A percentile compares a stretch with the other conserved stretches of the same genome.
Evolutionary conservation across 92 coral and sea anemone genomes (phyloP).

Genomic region (Palythoa heliodiscus): DNA sequence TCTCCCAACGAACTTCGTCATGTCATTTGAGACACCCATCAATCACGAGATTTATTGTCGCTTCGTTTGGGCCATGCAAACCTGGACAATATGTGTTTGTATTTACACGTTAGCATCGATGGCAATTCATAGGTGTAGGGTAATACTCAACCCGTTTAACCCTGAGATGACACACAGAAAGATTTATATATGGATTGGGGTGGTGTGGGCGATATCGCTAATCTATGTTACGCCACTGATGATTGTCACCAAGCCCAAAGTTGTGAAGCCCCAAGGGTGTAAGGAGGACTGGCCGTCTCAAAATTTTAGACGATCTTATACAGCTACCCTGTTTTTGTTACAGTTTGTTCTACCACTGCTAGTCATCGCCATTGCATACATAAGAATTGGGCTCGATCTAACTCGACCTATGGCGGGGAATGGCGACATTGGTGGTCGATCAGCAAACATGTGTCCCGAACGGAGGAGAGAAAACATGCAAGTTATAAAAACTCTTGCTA

Average conservation of each 20-base stretch:
- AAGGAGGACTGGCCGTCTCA: conserved; percentile 78
- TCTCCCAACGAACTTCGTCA: conserved; percentile 77
- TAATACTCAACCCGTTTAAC: conserved; percentile 84
- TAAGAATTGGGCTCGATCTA: conserved; percentile 87
- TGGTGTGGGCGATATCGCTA: conserved; percentile 79
- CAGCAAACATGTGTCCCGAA: conserved; percentile 55
- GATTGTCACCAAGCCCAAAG: conserved; percentile 61
- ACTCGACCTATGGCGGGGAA: conserved; percentile 61
- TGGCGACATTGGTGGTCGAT: conserved; percentile 53
- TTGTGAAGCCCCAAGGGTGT: conserved; percentile 77
- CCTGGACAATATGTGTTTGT: conserved; percentile 82
- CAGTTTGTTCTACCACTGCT: conserved; percentile 84
- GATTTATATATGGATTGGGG: conserved; percentile 67
- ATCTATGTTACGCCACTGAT: conserved; percentile 77
- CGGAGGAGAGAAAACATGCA: conserved; percentile 87
- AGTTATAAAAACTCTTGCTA: conserved; percentile 90
- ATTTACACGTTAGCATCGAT: conserved; percentile 94
- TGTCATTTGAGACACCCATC: conserved; percentile 68
- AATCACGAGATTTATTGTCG: conserved; percentile 86
- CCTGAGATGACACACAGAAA: conserved; percentile 80
- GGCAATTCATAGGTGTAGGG: conserved; percentile 89
- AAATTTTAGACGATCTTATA: conserved; percentile 71
- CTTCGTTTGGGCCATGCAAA: conserved; percentile 92
- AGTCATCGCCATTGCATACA: conserved; percentile 87
- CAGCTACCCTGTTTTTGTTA: conserved; percentile 72